These are phyloP conservation scores for Anarrhichthys ocellatus DNA, from an alignment of 2,113 vertebrate genomes.

Conservation along the genomic window DNA sequence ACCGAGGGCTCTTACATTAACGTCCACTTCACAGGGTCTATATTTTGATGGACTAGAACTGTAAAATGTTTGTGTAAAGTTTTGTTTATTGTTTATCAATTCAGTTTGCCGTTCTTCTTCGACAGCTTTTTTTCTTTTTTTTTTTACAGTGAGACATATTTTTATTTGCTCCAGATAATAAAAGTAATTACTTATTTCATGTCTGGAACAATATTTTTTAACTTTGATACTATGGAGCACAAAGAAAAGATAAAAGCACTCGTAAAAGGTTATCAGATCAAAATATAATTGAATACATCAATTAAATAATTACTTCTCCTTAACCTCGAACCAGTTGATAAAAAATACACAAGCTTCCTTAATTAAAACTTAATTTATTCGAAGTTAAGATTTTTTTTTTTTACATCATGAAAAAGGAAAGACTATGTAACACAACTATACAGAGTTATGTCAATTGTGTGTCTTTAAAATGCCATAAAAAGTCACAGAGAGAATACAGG, in stretches of 20 bases:
- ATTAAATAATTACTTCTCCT: neutral
- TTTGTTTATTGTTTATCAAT: neutral
- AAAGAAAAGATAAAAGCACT: neutral
- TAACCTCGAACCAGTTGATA: neutral
- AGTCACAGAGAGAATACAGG: too few relatives aligned
- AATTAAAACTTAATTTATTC: too few relatives aligned
- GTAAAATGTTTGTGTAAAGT: neutral
- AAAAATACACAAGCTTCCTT: neutral
- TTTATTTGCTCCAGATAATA: neutral
- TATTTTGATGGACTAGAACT: conserved; percentile 22
- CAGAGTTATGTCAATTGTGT: too few relatives aligned
- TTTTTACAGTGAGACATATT: neutral
- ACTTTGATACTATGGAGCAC: neutral
- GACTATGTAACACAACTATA: too few relatives aligned
- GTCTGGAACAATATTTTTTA: neutral
- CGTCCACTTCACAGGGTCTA: neutral
- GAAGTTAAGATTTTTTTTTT: too few relatives aligned
- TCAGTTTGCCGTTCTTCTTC: neutral
- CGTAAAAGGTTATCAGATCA: neutral
- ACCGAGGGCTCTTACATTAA: neutral
- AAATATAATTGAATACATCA: neutral
- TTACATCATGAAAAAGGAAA: too few relatives aligned
- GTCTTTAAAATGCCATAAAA: too few relatives aligned
- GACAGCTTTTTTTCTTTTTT: neutral
- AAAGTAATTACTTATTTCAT: neutral